Evolutionary conservation across 2,888 invertebrate genomes (phyloP), one percentile per base, ranked within the genome.

Genomic region (Bombylius discolor): DNA sequence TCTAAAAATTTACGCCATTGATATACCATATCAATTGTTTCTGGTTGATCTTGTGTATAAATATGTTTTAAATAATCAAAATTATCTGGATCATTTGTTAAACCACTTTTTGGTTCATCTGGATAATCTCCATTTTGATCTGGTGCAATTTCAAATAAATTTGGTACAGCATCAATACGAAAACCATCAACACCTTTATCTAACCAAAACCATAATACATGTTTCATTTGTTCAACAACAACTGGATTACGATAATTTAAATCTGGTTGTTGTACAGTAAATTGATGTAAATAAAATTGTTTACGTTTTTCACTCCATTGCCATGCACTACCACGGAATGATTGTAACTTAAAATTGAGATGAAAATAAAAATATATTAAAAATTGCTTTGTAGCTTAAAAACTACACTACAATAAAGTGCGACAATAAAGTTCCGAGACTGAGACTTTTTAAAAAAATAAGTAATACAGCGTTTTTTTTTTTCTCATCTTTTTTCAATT

Each of bases 141-240:
- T 2, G 64, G 61, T 5, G 64, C 62, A 50, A 66, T 61, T 62
- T 72, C 71, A 32, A 67, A 68, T 5, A 67, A 59, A 61, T 62
- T 60, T 0, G 81, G 81, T 3, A 83, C 74, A 0, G 83, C 83
- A 63, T 84, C 84, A 1, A 89, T 73, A 51, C 88, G 80, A 68
- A 89, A 87, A 0, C 90, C 90, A 62, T 86, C 85, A 0, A 93
- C 82, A 5, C 92, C 93, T 64, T 81, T 81, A 42, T 82, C 77
- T 39, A 90, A 68, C 90, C 90, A 91, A 68, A 84, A 87, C 58
- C 70, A 67, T 65, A 87, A 68, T 13, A 82, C 80, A 12, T 79
- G 76, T 46, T 77, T 75, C 75, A 81, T 78, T 61, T 77, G 77
- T 3, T 67, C 64, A 5, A 72, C 70, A 5, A 87, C 68, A 0